Conservation (phyloP, 2,113 vertebrate genomes). For the Electrona antarctica region DNA sequence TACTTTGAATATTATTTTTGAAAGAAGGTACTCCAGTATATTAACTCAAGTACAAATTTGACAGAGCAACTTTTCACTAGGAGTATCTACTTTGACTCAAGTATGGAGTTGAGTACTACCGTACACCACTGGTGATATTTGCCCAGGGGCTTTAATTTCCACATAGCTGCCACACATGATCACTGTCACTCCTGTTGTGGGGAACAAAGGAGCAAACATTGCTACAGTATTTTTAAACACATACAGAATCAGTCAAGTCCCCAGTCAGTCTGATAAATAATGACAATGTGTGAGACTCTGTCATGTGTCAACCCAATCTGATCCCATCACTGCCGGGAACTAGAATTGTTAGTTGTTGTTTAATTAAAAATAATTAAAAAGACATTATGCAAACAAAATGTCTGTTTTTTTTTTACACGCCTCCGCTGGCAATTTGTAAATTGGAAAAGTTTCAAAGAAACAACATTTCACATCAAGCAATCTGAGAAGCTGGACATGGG, state of each 20-base stretch:
- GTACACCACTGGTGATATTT: background rate
- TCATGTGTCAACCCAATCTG: conserved; percentile 13
- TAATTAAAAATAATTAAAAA: conserved; percentile 68
- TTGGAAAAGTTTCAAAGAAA: conserved; percentile 53
- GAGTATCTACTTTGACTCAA: too few relatives aligned
- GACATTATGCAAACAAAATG: conserved; percentile 46
- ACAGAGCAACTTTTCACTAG: too few relatives aligned
- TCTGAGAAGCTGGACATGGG: conserved; percentile 29
- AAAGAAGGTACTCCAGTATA: too few relatives aligned
- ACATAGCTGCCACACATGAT: background rate
- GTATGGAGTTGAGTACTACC: too few relatives aligned
- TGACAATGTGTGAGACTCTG: conserved; percentile 26
- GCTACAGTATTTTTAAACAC: background rate
- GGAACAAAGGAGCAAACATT: background rate
- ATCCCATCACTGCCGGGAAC: conserved; percentile 41
- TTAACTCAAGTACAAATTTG: too few relatives aligned
- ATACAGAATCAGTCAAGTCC: background rate
- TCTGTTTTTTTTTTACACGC: too few relatives aligned
- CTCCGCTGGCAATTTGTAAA: conserved; percentile 22
- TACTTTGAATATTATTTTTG: too few relatives aligned
- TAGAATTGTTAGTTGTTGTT: conserved; percentile 56
- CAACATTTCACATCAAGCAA: conserved; percentile 37
- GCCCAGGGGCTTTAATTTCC: background rate
- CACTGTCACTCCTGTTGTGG: background rate
- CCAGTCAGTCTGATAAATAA: conserved; percentile 38